phyloP scores from a whole-genome alignment of 1,140 invertebrate species.

The Gryon sp. region DNA sequence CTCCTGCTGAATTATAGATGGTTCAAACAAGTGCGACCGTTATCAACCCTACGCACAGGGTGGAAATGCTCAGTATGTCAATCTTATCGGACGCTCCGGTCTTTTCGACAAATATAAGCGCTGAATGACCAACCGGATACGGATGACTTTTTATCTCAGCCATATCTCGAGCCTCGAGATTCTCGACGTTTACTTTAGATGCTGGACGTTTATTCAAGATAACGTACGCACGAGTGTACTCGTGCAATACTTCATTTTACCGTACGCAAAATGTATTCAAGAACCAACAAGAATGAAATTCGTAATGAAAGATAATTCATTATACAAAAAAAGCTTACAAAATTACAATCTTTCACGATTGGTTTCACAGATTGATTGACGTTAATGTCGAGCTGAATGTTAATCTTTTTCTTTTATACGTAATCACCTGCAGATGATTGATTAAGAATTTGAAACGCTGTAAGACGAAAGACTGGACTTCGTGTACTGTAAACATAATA shows the following conservation, averaged over 20 bases:
- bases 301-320: too few relatives aligned
- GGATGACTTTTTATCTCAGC: constrained; percentile 53
- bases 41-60: constrained; percentile 45
- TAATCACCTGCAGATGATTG: too few relatives aligned
- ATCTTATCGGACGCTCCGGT: constrained; percentile 61
- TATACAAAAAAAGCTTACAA: too few relatives aligned
- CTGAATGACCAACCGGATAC: constrained; percentile 59
- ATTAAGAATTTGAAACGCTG: background rate
- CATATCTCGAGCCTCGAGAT: too few relatives aligned
- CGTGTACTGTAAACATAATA: constrained; percentile 35
- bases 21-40: constrained; percentile 53
- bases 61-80: constrained; percentile 11
- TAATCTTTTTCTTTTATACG: too few relatives aligned
- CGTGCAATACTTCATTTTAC: constrained; percentile 57
- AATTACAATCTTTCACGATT: too few relatives aligned
- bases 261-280: constrained; percentile 7
- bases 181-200: constrained; percentile 55
- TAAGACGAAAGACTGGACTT: constrained; percentile 18
- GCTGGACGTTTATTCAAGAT: constrained; percentile 64
- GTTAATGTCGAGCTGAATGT: too few relatives aligned
- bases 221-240: constrained; percentile 54
- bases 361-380: constrained; percentile 14
- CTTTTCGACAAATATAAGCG: constrained; percentile 58
- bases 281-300: constrained; percentile 36
- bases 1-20: constrained; percentile 45